These are phyloP conservation scores for Caenorhabditis elegans DNA, from an alignment of 1,140 invertebrate genomes.

Conservation along the genomic window DNA sequence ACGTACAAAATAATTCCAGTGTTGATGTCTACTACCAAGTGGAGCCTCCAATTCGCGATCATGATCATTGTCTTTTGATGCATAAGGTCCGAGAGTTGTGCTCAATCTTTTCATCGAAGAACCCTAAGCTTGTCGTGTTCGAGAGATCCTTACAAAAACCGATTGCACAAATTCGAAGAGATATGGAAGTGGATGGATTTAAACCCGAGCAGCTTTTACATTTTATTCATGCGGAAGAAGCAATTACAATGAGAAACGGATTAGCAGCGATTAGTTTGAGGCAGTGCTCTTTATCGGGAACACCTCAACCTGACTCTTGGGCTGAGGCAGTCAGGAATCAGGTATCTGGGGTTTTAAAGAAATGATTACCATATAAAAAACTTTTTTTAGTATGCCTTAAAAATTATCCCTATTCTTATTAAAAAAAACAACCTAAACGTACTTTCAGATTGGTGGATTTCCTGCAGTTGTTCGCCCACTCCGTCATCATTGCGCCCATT, in stretches of 20 bases:
- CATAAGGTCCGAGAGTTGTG: conserved; percentile 39
- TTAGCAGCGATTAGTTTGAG: conserved; percentile 29
- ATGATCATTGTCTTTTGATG: conserved; percentile 7
- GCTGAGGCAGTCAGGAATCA: conserved; percentile 33
- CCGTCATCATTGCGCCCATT: conserved; percentile 33
- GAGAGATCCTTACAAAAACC: conserved; percentile 29
- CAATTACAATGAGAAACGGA: conserved; percentile 35
- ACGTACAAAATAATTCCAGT: conserved; percentile 19
- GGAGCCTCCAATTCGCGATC: conserved; percentile 13
- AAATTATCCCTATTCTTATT: background rate
- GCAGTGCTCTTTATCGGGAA: conserved; percentile 42
- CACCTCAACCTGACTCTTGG: conserved; percentile 36
- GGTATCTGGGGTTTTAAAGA: background rate
- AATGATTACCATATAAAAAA: background rate
- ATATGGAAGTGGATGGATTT: conserved; percentile 39
- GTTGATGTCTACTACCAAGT: conserved; percentile 41
- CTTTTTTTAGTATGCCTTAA: background rate
- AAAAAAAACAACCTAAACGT: too few species aligned
- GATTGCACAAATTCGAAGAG: conserved; percentile 42
- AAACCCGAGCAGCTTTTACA: conserved; percentile 21
- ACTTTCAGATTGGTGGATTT: conserved; percentile 36
- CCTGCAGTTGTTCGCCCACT: conserved; percentile 38
- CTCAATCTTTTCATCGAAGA: conserved; percentile 35
- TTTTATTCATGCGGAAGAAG: conserved; percentile 11
- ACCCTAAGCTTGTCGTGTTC: conserved; percentile 27